Conservation (phyloP, 1,140 invertebrate genomes). For the Pachyrhynchus sulphureomaculatus region DNA sequence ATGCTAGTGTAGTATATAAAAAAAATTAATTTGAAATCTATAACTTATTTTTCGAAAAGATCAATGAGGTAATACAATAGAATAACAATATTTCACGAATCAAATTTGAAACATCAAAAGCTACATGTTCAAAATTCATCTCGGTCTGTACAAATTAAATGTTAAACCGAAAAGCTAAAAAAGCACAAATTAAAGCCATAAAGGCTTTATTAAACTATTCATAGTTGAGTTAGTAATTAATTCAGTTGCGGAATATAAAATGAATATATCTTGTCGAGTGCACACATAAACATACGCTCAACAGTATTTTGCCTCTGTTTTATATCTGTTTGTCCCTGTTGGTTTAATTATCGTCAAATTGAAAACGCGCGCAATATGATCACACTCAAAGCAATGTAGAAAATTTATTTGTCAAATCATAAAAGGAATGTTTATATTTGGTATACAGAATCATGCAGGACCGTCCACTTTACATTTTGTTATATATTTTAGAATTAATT, state of each 20-base stretch:
- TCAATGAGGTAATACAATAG: neutral
- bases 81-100: neutral
- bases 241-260: conserved; percentile 24
- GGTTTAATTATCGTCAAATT: conserved; percentile 47
- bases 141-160: conserved; percentile 9
- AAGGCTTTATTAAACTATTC: conserved; percentile 32
- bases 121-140: no score
- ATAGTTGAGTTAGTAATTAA: conserved; percentile 30
- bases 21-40: no score
- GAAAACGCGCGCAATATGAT: conserved; percentile 42
- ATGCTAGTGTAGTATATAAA: no score
- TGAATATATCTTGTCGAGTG: conserved; percentile 31
- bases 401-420: conserved; percentile 50
- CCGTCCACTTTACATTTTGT: no score
- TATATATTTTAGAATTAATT: no score
- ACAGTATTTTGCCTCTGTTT: conserved; percentile 39
- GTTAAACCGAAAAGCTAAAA: conserved; percentile 17
- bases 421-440: conserved; percentile 48
- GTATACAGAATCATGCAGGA: conserved; percentile 23
- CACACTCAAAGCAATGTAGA: conserved; percentile 39
- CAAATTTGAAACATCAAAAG: neutral
- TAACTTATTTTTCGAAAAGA: no score
- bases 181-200: conserved; percentile 22
- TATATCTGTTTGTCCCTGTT: conserved; percentile 38
- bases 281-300: conserved; percentile 27